phyloP scores from a whole-genome alignment of 2,113 vertebrate genomes.

The Rissa tridactyla region DNA sequence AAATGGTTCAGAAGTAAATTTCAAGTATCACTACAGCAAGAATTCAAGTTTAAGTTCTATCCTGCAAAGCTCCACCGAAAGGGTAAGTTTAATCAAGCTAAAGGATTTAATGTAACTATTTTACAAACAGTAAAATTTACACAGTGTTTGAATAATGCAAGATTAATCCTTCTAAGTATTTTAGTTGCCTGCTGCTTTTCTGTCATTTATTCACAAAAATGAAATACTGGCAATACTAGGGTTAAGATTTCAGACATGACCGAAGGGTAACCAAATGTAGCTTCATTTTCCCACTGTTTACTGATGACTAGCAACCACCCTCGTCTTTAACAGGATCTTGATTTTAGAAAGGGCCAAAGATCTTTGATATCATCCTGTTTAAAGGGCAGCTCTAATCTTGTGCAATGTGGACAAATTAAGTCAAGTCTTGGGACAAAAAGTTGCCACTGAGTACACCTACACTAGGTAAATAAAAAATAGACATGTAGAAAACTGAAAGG shows the following conservation, averaged over 20 bases:
- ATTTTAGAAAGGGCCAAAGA: background rate
- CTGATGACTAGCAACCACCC: background rate
- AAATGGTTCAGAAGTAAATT: fast-evolving
- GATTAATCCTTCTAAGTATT: background rate
- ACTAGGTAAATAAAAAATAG: background rate
- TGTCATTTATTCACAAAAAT: background rate
- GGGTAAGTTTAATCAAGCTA: constrained; percentile 68
- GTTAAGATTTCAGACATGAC: background rate
- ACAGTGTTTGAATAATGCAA: background rate
- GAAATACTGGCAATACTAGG: background rate
- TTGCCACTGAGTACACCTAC: background rate
- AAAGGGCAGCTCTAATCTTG: background rate
- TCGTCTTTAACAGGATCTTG: background rate
- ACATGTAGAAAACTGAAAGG: background rate
- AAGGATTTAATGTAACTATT: background rate
- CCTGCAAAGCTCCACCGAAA: background rate
- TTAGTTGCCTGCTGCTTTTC: background rate
- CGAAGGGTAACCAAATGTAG: background rate
- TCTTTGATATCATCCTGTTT: background rate
- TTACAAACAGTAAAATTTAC: background rate
- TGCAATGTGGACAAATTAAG: background rate
- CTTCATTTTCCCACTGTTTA: background rate
- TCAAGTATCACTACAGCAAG: background rate
- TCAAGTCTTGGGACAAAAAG: background rate
- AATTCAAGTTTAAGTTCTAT: background rate